Conservation (phyloP, 2,888 invertebrate genomes). For the Hoplodrina blanda region DNA sequence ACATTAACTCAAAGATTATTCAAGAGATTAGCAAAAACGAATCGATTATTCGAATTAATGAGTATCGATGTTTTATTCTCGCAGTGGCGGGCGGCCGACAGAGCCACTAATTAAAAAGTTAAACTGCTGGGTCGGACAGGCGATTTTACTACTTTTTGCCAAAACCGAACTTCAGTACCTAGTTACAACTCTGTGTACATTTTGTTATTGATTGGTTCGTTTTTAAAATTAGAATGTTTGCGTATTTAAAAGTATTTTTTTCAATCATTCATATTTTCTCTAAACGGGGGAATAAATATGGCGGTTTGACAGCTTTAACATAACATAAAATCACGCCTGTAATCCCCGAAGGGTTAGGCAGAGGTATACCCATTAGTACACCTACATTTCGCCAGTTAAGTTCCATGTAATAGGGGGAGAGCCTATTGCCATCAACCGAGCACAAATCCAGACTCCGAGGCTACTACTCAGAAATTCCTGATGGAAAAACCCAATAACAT, state of each 20-base stretch:
- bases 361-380: no score
- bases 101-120: slow-evolving; percentile 85
- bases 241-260: neutral
- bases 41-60: slow-evolving; percentile 63
- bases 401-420: no score
- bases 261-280: no score
- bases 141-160: slow-evolving; percentile 78
- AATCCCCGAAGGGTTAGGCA: no score
- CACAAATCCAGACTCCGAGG: no score
- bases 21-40: slow-evolving; percentile 59
- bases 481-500: no score
- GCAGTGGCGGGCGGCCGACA: slow-evolving; percentile 53
- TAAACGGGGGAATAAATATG: no score
- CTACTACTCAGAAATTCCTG: no score
- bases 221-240: slow-evolving; percentile 33
- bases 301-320: no score
- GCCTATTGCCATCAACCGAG: no score
- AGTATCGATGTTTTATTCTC: slow-evolving; percentile 66
- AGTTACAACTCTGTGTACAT: slow-evolving; percentile 58
- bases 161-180: slow-evolving; percentile 51
- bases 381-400: no score
- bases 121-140: slow-evolving; percentile 80
- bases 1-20: slow-evolving; percentile 50
- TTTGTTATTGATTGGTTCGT: slow-evolving; percentile 45
- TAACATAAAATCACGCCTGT: no score